Conservation (phyloP, 1,140 invertebrate genomes). For the Contarinia nasturtii region DNA sequence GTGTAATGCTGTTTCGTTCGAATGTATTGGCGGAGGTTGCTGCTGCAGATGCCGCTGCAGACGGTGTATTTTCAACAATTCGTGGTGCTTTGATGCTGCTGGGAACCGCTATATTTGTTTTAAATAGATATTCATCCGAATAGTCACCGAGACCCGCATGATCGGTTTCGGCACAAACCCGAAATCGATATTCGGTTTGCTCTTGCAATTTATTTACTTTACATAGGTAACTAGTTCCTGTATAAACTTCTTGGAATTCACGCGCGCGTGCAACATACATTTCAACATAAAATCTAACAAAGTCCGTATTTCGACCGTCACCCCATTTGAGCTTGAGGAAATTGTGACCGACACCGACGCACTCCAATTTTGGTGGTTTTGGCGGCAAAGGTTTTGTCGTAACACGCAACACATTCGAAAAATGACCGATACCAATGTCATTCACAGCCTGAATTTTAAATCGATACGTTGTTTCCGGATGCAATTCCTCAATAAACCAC, state of each 20-base stretch:
- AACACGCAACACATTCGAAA: slow-evolving; percentile 46
- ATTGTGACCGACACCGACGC: slow-evolving; percentile 50
- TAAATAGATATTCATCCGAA: slow-evolving; percentile 43
- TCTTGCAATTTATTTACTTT: slow-evolving; percentile 68
- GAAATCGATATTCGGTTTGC: slow-evolving; percentile 55
- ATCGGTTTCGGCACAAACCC: slow-evolving; percentile 64
- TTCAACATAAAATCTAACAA: slow-evolving; percentile 58
- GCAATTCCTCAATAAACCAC: slow-evolving; percentile 28
- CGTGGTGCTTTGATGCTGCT: slow-evolving; percentile 48
- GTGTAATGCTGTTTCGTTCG: slow-evolving; percentile 25
- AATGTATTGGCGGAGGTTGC: slow-evolving; percentile 27
- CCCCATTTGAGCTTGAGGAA: slow-evolving; percentile 73
- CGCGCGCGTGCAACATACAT: slow-evolving; percentile 43
- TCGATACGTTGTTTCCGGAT: slow-evolving; percentile 39
- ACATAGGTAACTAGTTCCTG: slow-evolving; percentile 49
- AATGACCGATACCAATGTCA: slow-evolving; percentile 57
- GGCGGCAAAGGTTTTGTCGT: slow-evolving; percentile 58
- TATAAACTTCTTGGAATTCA: slow-evolving; percentile 57
- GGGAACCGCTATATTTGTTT: slow-evolving; percentile 58
- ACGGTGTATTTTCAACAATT: slow-evolving; percentile 22
- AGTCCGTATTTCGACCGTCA: slow-evolving; percentile 41
- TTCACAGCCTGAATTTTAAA: slow-evolving; percentile 66
- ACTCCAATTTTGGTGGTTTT: slow-evolving; percentile 49
- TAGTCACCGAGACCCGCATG: slow-evolving; percentile 58
- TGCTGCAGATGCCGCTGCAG: slow-evolving; percentile 11